Evolutionary conservation across 2,113 vertebrate species (phyloP).

Genomic region (Xenus cinereus): DNA sequence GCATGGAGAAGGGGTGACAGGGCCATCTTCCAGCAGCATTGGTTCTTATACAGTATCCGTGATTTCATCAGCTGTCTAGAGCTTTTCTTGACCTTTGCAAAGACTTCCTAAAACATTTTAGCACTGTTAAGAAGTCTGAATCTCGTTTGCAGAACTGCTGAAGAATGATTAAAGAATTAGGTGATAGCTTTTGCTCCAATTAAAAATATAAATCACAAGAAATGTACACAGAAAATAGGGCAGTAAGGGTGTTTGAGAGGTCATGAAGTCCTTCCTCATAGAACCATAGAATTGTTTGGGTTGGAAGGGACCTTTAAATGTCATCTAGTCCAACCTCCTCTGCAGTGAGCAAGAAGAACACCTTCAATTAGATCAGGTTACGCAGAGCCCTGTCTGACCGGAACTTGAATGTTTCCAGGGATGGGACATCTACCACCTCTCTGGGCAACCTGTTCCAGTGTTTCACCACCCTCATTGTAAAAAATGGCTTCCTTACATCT

Average conservation of each 20-base stretch:
- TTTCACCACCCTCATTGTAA: background rate
- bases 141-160: background rate
- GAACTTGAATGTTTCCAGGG: background rate
- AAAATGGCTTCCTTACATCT: background rate
- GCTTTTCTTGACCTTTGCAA: background rate
- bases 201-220: background rate
- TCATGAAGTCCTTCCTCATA: background rate
- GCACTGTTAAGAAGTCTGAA: background rate
- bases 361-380: background rate
- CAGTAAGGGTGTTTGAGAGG: background rate
- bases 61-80: background rate
- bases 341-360: background rate
- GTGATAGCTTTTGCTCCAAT: background rate
- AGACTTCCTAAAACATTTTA: background rate
- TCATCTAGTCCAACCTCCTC: background rate
- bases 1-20: background rate
- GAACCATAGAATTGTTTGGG: background rate
- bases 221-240: background rate
- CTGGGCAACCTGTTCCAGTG: background rate
- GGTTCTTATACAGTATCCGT: fast-evolving
- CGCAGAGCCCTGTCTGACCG: background rate
- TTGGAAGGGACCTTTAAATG: background rate
- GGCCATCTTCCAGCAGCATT: background rate
- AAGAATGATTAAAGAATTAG: background rate
- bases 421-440: background rate